Evolutionary conservation across 2,113 vertebrate species (phyloP), one percentile per base, ranked within the genome.

Genomic region (Tachycineta bicolor): DNA sequence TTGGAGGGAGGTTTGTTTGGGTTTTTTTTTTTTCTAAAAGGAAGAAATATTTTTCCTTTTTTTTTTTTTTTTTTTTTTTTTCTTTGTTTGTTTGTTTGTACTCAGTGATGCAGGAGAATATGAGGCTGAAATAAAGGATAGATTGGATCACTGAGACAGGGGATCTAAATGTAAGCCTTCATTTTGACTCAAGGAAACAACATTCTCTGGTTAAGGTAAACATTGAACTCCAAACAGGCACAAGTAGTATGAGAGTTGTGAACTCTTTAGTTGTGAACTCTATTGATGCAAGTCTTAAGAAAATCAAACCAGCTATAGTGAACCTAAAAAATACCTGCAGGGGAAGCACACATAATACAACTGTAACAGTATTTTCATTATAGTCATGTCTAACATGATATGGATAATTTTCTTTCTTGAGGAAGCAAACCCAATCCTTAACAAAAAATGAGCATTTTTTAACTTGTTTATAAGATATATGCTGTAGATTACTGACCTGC

Each of bases 1-100:
- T 75, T 4, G 8, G 12, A 15, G 5, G 1, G 14, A 10, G 2
- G 8, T 44, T 71, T 50, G 11, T 23, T 79, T 9, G 4, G 2
- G 2, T 20, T 56, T 75, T n/a, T n/a, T n/a, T n/a, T 75, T 67
- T 93, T 67, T 6, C 8, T 43, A 52, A 43, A 80, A 67, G 3
- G 24, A 63, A 37, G 9, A 69, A 37, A n/a, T 41, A 19, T 6
- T 28, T 53, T 84, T 43, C 22, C 8, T 53, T 64, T 29, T 49
- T 31, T 65, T 33, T 39, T 28, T 4, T 4, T 71, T 34, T 59
- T 53, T 14, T 26, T 50, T 49, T 49, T n/a, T 53, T 84, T 43
- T 19, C 7, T 46, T 64, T 29, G 39, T 31, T 65, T 33, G 34
- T 28, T 4, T 4, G 37, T 49, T 49, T n/a, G 41, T 41, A 41